Evolutionary conservation across 53 echinoderm and acorn worm genomes (phyloP), one percentile per base, ranked within the genome.

Genomic region (Temnopleurus reevesii): DNA sequence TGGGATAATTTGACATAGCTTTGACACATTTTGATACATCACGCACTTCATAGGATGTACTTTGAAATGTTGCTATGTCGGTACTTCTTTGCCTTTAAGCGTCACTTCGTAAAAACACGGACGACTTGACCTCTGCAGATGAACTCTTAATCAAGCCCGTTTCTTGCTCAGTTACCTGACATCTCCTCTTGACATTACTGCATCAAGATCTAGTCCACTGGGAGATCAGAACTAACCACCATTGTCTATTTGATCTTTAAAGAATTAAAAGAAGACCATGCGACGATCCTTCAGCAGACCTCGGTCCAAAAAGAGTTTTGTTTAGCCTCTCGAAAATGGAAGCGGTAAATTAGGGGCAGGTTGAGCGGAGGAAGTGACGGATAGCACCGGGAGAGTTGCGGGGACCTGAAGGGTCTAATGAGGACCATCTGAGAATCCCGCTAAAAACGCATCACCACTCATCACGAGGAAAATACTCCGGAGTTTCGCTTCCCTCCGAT

Each of bases 331-430:
- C 80, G 27, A 80, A 83, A 83, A 55, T 83, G 83, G 83, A 83
- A 83, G 55, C 83, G 33, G 53, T 35, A 33, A 83, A 83, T 83
- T 83, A 83, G 54, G 15, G 21, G 54, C 83, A 83, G 33, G 83
- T 83, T 55, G 17, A 55, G 55, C 34, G 28, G 19, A 55, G 83
- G 83, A 83, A 83, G 83, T 83, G 83, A 83, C 83, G 38, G 83
- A 35, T 55, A 33, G 83, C 55, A 53, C 83, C 83, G 18, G 19
- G 83, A 83, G 83, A 83, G 83, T 83, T 83, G 56, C 57, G 83
- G 83, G 83, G 54, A 83, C 55, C 25, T 83, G 55, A 36, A 4
- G 55, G 53, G 55, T 8, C 56, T 55, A 83, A 83, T 83, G 13
- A 38, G 19, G 30, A 55, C 83, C 83, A 83, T 56, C n/a, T 83